Conservation (phyloP, 2,888 invertebrate genomes). For the Protophormia terraenovae region DNA sequence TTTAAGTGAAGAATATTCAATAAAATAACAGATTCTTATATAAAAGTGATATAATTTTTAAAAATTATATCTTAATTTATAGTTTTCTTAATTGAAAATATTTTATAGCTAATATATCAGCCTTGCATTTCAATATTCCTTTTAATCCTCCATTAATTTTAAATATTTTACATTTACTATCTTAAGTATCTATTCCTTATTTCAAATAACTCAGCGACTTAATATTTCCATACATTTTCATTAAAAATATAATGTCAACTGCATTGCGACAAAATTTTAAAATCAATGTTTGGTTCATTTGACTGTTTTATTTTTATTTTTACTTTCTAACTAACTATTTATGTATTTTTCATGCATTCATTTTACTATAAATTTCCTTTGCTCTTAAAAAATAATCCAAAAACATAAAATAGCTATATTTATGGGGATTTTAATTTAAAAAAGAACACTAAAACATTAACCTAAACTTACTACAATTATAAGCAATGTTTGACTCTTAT, state of each 20-base stretch:
- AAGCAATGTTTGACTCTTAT: conserved; percentile 67
- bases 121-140: background rate
- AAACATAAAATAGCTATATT: conserved; percentile 52
- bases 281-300: conserved; percentile 21
- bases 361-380: conserved; percentile 50
- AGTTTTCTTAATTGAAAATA: no score
- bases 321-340: background rate
- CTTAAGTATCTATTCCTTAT: background rate
- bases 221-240: background rate
- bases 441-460: conserved; percentile 65
- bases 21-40: no score
- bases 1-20: no score
- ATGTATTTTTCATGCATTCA: background rate
- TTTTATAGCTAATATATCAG: background rate
- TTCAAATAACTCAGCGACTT: background rate
- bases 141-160: background rate
- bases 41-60: no score
- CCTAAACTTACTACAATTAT: conserved; percentile 67
- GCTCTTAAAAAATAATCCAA: background rate
- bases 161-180: background rate
- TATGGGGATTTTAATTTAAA: conserved; percentile 64
- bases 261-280: conserved; percentile 63
- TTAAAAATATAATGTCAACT: conserved; percentile 45
- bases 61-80: no score
- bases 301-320: background rate